Evolutionary conservation across 2,797 vertebrate genomes (phyloP).

Genomic region (Syngnathus rostellatus): DNA sequence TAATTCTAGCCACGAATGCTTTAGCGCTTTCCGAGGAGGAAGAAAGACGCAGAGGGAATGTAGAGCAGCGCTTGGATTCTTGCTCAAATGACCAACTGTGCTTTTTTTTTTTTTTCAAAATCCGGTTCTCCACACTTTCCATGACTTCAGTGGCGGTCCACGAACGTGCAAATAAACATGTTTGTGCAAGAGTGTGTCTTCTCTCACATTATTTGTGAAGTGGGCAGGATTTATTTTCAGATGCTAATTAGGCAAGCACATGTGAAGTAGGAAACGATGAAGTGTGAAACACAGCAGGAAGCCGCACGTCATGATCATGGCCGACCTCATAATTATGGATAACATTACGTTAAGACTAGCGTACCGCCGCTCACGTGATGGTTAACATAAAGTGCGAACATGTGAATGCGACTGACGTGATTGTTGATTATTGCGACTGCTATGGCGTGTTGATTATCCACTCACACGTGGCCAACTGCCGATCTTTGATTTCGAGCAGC

Average conservation of each 20-base stretch:
- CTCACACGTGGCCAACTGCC: neutral
- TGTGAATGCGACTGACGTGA: too few relatives aligned
- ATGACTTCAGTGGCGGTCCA: neutral
- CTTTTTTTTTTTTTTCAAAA: neutral
- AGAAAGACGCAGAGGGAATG: neutral
- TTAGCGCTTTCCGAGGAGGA: neutral
- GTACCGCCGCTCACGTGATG: neutral
- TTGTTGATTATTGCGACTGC: neutral
- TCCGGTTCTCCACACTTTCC: neutral
- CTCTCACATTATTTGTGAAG: neutral
- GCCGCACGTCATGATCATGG: neutral
- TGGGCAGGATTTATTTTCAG: neutral
- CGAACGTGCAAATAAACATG: neutral
- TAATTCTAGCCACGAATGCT: slow-evolving; percentile 2
- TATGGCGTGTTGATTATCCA: neutral
- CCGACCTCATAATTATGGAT: neutral
- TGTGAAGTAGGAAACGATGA: neutral
- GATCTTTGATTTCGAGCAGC: neutral
- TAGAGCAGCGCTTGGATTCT: neutral
- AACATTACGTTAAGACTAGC: too few relatives aligned
- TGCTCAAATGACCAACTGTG: neutral
- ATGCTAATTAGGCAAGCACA: too few relatives aligned
- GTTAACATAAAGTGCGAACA: neutral
- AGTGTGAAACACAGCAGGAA: neutral
- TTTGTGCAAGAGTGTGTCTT: neutral